Percentiles rank a stretch among this genome's conserved stretches.
phyloP scores from a whole-genome alignment of 2,113 vertebrate species.

The Recurvirostra avosetta region DNA sequence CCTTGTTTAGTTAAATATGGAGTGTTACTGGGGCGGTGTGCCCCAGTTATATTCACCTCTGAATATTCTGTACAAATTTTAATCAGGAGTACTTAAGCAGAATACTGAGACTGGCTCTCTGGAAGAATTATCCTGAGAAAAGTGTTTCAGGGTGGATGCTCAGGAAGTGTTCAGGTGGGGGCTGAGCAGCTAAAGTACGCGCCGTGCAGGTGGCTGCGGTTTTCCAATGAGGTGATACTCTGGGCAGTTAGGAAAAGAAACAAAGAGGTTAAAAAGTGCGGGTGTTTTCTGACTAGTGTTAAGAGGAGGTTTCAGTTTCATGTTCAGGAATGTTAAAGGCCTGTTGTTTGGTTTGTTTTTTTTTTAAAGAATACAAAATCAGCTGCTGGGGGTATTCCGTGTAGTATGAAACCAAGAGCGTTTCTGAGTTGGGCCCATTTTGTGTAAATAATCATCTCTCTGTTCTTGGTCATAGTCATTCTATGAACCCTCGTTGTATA shows the following conservation, averaged over 20 bases:
- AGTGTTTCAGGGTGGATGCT: not conserved
- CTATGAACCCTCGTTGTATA: slow-evolving; percentile 5
- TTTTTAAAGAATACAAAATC: not conserved
- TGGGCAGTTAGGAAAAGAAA: not conserved
- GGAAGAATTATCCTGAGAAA: not conserved
- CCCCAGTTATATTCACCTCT: not conserved
- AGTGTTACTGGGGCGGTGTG: not conserved
- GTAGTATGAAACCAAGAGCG: not conserved
- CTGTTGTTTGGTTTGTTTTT: too few relatives aligned
- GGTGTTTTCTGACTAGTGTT: not conserved
- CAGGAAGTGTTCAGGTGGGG: not conserved
- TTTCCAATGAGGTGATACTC: not conserved
- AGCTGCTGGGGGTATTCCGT: not conserved
- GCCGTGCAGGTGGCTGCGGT: not conserved
- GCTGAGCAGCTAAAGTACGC: not conserved
- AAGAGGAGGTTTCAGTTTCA: not conserved
- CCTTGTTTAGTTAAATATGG: not conserved
- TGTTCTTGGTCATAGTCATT: not conserved
- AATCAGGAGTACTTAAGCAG: not conserved
- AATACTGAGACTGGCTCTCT: not conserved
- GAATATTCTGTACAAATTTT: not conserved
- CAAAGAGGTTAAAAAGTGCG: not conserved
- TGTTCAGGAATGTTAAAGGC: not conserved
- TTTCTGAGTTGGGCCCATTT: not conserved
- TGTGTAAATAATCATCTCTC: not conserved